A percentile compares a stretch with the other conserved stretches of the same genome.
Evolutionary conservation across 2,888 invertebrate species (phyloP).

Genomic region (Sthenelais limicola): DNA sequence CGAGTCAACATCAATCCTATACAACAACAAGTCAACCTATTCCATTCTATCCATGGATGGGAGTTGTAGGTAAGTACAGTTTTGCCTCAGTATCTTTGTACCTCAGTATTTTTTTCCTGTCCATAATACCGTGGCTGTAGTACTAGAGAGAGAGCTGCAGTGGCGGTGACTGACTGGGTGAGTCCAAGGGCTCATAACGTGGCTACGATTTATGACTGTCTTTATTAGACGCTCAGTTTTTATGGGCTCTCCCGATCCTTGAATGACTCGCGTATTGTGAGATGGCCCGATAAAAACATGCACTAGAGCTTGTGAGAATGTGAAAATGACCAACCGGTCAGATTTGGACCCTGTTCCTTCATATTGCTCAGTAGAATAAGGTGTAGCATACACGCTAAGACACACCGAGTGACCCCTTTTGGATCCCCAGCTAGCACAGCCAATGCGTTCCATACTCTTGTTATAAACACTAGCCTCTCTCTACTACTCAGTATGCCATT

Average conservation of each 20-base stretch:
- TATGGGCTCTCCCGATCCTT: slow-evolving; percentile 26
- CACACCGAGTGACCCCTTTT: too few species aligned
- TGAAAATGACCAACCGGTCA: background rate
- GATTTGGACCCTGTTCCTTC: too few species aligned
- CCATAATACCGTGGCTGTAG: background rate
- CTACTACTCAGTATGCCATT: too few species aligned
- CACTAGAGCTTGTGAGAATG: slow-evolving; percentile 15
- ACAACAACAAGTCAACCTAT: slow-evolving; percentile 40
- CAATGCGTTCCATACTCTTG: too few species aligned
- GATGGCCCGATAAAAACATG: slow-evolving; percentile 30
- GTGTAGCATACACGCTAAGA: too few species aligned
- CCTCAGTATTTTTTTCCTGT: background rate
- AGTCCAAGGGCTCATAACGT: slow-evolving; percentile 30
- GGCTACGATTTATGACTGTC: slow-evolving; percentile 32
- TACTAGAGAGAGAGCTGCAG: slow-evolving; percentile 26
- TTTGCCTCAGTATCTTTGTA: slow-evolving; percentile 2
- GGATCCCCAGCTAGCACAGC: too few species aligned
- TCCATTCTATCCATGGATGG: slow-evolving; percentile 48
- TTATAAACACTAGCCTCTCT: too few species aligned
- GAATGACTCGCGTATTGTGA: slow-evolving; percentile 27
- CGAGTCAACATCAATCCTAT: slow-evolving; percentile 36
- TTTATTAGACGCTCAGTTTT: slow-evolving; percentile 30
- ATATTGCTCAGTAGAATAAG: too few species aligned
- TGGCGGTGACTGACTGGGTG: background rate
- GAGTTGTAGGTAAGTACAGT: slow-evolving; percentile 42